These are phyloP conservation scores for Trematomus loennbergii DNA, from an alignment of 2,113 vertebrate genomes.

Conservation along the genomic window DNA sequence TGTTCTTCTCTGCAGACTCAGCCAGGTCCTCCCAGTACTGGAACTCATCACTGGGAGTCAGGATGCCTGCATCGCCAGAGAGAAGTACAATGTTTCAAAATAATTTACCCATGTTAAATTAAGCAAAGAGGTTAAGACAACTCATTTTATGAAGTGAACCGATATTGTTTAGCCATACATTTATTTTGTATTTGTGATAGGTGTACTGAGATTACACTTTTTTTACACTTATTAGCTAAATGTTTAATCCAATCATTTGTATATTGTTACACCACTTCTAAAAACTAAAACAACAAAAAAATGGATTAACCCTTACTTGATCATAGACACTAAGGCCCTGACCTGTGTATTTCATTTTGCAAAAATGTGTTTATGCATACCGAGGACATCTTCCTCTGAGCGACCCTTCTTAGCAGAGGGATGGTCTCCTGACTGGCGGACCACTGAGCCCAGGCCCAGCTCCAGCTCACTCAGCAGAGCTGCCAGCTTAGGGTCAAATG, in stretches of 20 bases:
- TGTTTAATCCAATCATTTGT: background rate
- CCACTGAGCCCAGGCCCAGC: slow-evolving; percentile 89
- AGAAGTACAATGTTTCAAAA: background rate
- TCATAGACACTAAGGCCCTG: background rate
- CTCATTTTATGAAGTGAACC: background rate
- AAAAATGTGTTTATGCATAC: slow-evolving; percentile 74
- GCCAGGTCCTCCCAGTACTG: slow-evolving; percentile 92
- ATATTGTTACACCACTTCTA: background rate
- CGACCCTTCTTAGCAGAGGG: slow-evolving; percentile 77
- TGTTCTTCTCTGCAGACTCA: slow-evolving; percentile 85
- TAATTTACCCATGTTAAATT: background rate
- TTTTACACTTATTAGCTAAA: background rate
- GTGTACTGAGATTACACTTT: background rate
- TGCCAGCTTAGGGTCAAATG: slow-evolving; percentile 95
- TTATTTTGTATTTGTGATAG: background rate
- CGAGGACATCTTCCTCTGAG: slow-evolving; percentile 87
- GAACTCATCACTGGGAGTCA: slow-evolving; percentile 94
- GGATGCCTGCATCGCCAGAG: slow-evolving; percentile 84
- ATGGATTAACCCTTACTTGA: background rate
- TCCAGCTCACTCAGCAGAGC: slow-evolving; percentile 93
- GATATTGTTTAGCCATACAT: background rate
- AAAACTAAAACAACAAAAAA: background rate
- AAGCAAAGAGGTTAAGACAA: background rate
- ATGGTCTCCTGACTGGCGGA: slow-evolving; percentile 86
- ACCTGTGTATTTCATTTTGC: background rate